Conservation (phyloP, 2,113 vertebrate genomes). For the Tragelaphus imberbis region DNA sequence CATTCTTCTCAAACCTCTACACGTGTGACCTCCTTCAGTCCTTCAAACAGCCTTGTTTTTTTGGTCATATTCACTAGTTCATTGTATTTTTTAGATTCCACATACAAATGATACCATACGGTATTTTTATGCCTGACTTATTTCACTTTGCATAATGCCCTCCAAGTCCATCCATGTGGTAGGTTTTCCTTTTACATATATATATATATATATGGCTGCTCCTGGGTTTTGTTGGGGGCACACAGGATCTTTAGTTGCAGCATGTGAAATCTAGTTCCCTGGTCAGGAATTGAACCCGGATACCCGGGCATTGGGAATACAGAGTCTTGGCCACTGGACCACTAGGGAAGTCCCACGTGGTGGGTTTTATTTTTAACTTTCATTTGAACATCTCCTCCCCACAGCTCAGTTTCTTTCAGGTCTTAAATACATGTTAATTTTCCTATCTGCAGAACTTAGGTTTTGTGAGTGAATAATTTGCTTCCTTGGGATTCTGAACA, state of each 20-base stretch:
- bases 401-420: not conserved
- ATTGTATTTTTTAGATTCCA: not conserved
- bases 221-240: not conserved
- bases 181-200: not conserved
- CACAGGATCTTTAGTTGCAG: not conserved
- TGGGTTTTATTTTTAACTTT: not conserved
- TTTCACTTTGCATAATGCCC: not conserved
- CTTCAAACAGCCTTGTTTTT: not conserved
- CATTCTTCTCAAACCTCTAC: not conserved
- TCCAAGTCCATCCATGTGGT: not conserved
- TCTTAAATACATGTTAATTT: not conserved
- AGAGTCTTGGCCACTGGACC: not conserved
- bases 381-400: not conserved
- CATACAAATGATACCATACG: not conserved
- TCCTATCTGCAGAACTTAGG: not conserved
- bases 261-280: not conserved
- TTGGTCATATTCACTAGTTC: not conserved
- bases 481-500: not conserved
- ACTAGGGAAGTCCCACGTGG: not conserved
- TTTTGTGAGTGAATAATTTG: not conserved
- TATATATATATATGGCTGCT: not conserved
- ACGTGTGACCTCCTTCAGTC: not conserved
- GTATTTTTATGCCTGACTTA: not conserved
- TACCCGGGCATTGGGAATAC: fast-evolving
- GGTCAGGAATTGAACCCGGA: not conserved